A percentile compares a stretch with the other conserved stretches of the same genome.
Evolutionary conservation across 2,888 invertebrate species (phyloP).

Genomic region (Clusia tigrina): DNA sequence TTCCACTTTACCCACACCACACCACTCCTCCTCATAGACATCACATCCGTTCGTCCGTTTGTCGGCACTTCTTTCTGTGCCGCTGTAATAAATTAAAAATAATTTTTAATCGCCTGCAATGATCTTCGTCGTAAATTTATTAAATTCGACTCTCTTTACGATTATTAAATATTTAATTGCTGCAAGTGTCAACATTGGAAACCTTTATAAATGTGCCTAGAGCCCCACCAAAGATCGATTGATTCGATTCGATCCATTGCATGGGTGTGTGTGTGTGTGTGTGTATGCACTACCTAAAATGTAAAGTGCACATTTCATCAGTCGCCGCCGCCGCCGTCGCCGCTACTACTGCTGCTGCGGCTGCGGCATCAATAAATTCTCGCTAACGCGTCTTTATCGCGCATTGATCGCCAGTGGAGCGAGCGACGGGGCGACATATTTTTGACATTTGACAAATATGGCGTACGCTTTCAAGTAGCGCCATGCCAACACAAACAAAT

Average conservation of each 20-base stretch:
- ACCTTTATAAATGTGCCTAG: too few species aligned
- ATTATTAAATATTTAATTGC: not conserved
- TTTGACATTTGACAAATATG: slow-evolving; percentile 27
- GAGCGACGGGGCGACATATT: slow-evolving; percentile 2
- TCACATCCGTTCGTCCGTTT: too few species aligned
- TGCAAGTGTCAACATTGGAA: too few species aligned
- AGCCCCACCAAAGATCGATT: too few species aligned
- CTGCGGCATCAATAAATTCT: slow-evolving; percentile 7
- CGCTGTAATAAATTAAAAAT: not conserved
- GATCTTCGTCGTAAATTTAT: not conserved
- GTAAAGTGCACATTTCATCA: slow-evolving; percentile 4
- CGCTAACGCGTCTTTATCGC: not conserved
- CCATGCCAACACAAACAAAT: too few species aligned
- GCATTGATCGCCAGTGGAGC: not conserved
- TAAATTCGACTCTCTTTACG: not conserved
- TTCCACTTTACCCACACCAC: too few species aligned
- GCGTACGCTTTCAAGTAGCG: slow-evolving; percentile 15
- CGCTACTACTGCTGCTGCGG: not conserved
- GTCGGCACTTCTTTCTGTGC: too few species aligned
- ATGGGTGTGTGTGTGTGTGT: too few species aligned
- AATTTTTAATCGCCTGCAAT: not conserved
- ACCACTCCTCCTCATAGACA: too few species aligned
- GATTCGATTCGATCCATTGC: too few species aligned
- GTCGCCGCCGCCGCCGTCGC: not conserved
- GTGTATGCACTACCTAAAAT: slow-evolving; percentile 7